Evolutionary conservation across 2,797 vertebrate species (phyloP), one percentile per base, ranked within the genome.

Genomic region (Thripadectes ignobilis): DNA sequence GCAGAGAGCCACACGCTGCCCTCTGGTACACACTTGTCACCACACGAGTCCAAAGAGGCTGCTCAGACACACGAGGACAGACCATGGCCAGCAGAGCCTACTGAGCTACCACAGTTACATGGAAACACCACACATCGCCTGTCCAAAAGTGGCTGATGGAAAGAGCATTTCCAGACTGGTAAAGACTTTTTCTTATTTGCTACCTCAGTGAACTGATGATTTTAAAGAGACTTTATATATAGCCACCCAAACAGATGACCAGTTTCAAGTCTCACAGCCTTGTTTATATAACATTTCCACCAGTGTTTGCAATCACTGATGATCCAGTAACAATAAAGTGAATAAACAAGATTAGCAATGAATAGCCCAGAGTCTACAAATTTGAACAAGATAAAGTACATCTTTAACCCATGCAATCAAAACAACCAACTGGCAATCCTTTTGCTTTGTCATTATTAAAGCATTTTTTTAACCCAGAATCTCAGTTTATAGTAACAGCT

Each of bases 341-440:
- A 91, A 84, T 66, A 89, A 88, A 89, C 43, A 91, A 90, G 34
- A 85, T 67, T n/a, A 67, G 57, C 57, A 43, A 39, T 43, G 29
- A 95, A 82, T 46, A 94, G 65, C 49, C 52, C 46, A 61, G n/a
- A 77, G 29, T 77, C 89, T 30, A 85, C n/a, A 85, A 89, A 85
- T 74, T 43, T 9, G 1, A 89, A 79, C 63, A 77, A 82, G 65
- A 66, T 72, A 39, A 87, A 79, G 54, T 49, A 77, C 43, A 58
- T 34, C 38, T 80, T 95, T 77, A 83, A 87, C 24, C 29, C 65
- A 27, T 34, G 26, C 83, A 92, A 91, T 58, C 30, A 67, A 87
- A 92, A 63, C n/a, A 85, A 79, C 16, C 14, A 30, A 13, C 6
- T 36, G 12, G 38, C 45, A 91, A 62, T 67, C 27, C n/a, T 86